Evolutionary conservation across 2,797 vertebrate species (phyloP).

Genomic region (Hylomyscus alleni): DNA sequence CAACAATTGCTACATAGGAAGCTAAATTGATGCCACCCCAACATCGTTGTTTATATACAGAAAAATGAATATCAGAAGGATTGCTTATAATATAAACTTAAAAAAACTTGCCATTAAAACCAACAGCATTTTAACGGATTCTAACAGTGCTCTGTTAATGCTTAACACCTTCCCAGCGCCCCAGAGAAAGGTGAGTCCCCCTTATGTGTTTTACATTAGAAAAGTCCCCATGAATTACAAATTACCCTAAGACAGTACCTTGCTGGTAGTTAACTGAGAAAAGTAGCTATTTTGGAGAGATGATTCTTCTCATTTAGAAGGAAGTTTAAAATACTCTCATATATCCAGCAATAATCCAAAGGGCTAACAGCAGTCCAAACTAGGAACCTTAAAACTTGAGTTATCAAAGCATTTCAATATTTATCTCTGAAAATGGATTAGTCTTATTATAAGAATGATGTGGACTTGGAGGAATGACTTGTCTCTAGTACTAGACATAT

Average conservation of each 20-base stretch:
- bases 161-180: not conserved
- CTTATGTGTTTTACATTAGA: not conserved
- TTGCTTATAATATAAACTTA: not conserved
- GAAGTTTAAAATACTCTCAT: conserved; percentile 12
- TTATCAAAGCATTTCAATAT: conserved; percentile 61
- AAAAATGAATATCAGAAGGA: not conserved
- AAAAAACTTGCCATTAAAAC: not conserved
- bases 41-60: not conserved
- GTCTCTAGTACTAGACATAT: not conserved
- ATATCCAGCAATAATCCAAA: not conserved
- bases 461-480: conserved; percentile 38
- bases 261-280: not conserved
- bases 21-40: not conserved
- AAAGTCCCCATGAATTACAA: not conserved
- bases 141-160: not conserved
- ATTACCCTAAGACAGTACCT: not conserved
- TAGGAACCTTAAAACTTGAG: not conserved
- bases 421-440: conserved; percentile 28
- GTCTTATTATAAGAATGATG: not conserved
- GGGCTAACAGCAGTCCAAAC: not conserved
- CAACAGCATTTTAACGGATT: not conserved
- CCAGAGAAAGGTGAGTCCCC: not conserved
- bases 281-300: not conserved
- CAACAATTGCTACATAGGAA: not conserved
- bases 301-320: conserved; percentile 24